Conservation (phyloP, 2,888 invertebrate species). For the Eurytoma californica region DNA sequence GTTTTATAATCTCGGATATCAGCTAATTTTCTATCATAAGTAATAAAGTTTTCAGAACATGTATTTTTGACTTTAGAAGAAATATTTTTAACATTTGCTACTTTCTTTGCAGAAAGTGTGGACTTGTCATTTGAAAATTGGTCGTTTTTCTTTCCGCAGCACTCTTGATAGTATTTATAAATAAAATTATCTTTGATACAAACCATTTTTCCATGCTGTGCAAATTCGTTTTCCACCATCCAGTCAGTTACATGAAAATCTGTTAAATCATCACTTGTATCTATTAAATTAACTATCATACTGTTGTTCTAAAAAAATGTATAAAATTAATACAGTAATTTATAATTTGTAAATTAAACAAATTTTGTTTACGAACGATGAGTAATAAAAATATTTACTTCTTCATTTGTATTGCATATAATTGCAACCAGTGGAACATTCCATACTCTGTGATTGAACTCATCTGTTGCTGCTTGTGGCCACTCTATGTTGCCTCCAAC, state of each 20-base stretch:
- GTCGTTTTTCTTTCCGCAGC: slow-evolving; percentile 7
- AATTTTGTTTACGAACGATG: slow-evolving; percentile 12
- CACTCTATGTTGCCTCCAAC: slow-evolving; percentile 57
- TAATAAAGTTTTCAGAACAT: not conserved
- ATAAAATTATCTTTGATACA: slow-evolving; percentile 64
- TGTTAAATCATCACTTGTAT: slow-evolving; percentile 62
- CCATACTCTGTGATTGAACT: slow-evolving; percentile 59
- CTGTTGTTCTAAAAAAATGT: slow-evolving; percentile 65
- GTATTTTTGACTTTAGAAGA: slow-evolving; percentile 4
- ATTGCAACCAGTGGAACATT: slow-evolving; percentile 62
- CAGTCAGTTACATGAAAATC: slow-evolving; percentile 68
- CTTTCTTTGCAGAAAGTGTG: slow-evolving; percentile 8
- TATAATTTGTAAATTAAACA: slow-evolving; percentile 1
- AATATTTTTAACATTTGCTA: not conserved
- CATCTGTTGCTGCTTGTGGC: slow-evolving; percentile 57
- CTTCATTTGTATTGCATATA: slow-evolving; percentile 58
- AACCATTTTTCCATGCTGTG: slow-evolving; percentile 67
- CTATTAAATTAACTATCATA: slow-evolving; percentile 65
- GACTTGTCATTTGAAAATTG: not conserved
- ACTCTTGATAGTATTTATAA: slow-evolving; percentile 57
- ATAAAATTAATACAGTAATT: slow-evolving; percentile 27
- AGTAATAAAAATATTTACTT: slow-evolving; percentile 59
- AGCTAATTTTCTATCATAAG: slow-evolving; percentile 14
- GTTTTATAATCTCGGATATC: slow-evolving; percentile 7
- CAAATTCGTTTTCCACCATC: slow-evolving; percentile 65